Percentiles rank a stretch among this genome's conserved stretches.
These are phyloP conservation scores for Acanthosoma haemorrhoidale DNA, from an alignment of 2,888 invertebrate species.

Conservation along the genomic window DNA sequence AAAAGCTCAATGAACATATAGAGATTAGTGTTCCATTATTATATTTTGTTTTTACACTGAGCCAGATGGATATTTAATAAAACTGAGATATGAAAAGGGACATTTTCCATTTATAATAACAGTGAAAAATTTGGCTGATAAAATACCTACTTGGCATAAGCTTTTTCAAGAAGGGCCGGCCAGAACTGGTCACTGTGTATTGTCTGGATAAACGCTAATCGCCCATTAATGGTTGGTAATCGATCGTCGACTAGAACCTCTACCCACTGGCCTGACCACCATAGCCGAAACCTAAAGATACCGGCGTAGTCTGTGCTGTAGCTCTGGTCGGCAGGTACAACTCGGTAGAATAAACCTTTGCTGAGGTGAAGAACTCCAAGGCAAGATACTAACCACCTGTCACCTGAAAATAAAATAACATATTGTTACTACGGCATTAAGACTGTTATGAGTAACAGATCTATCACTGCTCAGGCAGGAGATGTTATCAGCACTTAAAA, in stretches of 20 bases:
- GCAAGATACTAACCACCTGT: slow-evolving; percentile 85
- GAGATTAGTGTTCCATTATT: too few relatives aligned
- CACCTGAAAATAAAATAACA: slow-evolving; percentile 56
- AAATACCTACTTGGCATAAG: slow-evolving; percentile 85
- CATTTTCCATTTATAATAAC: too few relatives aligned
- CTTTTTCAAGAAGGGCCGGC: slow-evolving; percentile 86
- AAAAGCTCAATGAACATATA: too few relatives aligned
- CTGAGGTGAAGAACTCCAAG: slow-evolving; percentile 76
- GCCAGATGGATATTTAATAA: too few relatives aligned
- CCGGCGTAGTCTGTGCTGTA: slow-evolving; percentile 64
- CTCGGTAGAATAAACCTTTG: slow-evolving; percentile 83
- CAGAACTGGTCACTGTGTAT: slow-evolving; percentile 76
- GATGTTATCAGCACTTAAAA: too few relatives aligned
- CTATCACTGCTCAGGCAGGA: too few relatives aligned
- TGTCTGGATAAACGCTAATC: slow-evolving; percentile 79
- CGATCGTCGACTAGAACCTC: slow-evolving; percentile 86
- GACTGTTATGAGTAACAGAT: too few relatives aligned
- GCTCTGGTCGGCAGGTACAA: slow-evolving; percentile 84
- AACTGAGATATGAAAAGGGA: too few relatives aligned
- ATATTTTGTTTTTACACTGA: too few relatives aligned
- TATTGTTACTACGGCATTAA: too few relatives aligned
- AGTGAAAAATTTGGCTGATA: too few relatives aligned
- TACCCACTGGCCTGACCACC: slow-evolving; percentile 93
- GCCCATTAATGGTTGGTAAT: slow-evolving; percentile 79
- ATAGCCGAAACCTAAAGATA: slow-evolving; percentile 61